phyloP scores from a whole-genome alignment of 2,113 vertebrate species.

The Campylomormyrus numenius region DNA sequence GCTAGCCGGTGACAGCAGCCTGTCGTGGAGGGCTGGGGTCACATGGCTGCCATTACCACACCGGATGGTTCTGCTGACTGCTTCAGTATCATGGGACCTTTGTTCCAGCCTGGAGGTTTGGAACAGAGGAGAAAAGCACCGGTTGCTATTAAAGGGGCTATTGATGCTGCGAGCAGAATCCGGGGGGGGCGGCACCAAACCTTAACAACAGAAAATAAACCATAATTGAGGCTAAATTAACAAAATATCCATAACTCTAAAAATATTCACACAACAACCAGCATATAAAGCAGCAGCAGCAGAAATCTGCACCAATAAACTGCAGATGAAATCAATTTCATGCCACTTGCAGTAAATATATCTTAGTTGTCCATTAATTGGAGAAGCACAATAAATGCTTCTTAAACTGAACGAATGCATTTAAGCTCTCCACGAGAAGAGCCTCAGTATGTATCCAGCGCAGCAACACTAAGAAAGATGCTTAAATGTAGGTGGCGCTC shows the following conservation, averaged over 20 bases:
- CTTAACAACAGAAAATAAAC: background rate
- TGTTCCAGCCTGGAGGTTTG: background rate
- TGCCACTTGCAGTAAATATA: background rate
- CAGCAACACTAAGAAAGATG: background rate
- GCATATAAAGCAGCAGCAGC: background rate
- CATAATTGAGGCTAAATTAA: background rate
- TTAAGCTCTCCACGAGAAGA: constrained; percentile 6
- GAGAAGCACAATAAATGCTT: background rate
- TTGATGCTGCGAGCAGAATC: background rate
- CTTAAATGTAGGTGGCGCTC: background rate
- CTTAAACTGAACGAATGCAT: background rate
- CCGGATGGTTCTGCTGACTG: background rate
- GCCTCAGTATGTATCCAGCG: background rate
- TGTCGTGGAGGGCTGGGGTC: background rate
- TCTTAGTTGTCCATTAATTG: background rate
- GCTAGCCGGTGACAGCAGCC: background rate
- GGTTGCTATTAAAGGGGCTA: background rate
- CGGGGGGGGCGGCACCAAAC: background rate
- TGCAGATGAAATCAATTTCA: constrained; percentile 3
- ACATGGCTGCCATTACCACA: background rate
- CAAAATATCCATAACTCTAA: background rate
- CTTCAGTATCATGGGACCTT: background rate
- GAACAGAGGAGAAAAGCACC: background rate
- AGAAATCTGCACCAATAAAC: background rate
- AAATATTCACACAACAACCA: background rate